phyloP scores from a whole-genome alignment of 2,113 vertebrate genomes.

The Oreochromis aureus region DNA sequence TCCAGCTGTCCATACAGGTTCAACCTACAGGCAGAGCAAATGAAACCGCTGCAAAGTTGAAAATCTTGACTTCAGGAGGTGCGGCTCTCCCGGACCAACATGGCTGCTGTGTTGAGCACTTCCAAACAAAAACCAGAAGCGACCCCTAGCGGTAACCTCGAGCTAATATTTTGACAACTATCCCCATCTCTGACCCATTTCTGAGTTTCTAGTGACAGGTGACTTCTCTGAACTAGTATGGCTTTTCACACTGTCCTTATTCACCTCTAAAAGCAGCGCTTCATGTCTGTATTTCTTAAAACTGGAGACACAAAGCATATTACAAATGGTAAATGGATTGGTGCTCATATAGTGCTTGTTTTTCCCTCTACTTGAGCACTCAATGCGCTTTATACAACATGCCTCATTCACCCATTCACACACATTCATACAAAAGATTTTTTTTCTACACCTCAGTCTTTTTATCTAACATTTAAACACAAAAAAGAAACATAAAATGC shows the following conservation, averaged over 20 bases:
- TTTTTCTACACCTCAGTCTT: background rate
- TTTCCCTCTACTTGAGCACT: accelerated
- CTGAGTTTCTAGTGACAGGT: background rate
- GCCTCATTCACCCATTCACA: background rate
- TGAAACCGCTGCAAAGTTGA: background rate
- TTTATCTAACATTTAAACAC: background rate
- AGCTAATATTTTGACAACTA: background rate
- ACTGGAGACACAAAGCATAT: background rate
- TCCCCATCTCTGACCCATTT: background rate
- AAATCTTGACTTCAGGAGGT: background rate
- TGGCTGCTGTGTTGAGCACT: background rate
- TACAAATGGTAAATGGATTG: background rate
- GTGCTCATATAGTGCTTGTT: accelerated
- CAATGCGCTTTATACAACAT: background rate
- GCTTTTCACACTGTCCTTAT: background rate
- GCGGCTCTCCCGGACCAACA: background rate
- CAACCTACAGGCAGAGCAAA: background rate
- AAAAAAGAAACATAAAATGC: background rate
- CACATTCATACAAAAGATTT: background rate
- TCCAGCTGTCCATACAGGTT: background rate
- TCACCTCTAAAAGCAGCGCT: background rate
- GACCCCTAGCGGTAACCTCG: background rate
- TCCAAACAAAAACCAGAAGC: background rate
- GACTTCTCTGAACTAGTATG: background rate
- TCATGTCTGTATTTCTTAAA: background rate